Percentiles rank a stretch among this genome's conserved stretches.
These are phyloP conservation scores for Dromas ardeola DNA, from an alignment of 2,113 vertebrate genomes.

Conservation along the genomic window DNA sequence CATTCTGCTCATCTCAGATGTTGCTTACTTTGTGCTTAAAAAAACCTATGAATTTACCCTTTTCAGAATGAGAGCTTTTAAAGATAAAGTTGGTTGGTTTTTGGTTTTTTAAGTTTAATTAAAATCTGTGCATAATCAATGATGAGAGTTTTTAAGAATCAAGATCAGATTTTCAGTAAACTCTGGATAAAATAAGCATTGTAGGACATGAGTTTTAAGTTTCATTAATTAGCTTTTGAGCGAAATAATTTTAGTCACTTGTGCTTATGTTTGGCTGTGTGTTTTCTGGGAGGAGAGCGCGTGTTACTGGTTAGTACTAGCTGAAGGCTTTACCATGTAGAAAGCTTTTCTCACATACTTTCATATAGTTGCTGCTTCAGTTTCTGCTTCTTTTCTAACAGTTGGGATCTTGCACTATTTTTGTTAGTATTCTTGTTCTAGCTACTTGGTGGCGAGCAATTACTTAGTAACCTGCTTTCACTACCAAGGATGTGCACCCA, in stretches of 20 bases:
- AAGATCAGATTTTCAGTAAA: neutral
- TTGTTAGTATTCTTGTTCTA: neutral
- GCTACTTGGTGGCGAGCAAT: neutral
- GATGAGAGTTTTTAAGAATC: neutral
- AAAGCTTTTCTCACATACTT: neutral
- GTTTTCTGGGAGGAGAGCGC: neutral
- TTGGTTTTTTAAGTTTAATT: neutral
- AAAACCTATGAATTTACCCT: neutral
- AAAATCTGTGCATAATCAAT: neutral
- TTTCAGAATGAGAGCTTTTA: neutral
- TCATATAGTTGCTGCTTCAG: neutral
- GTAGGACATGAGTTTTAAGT: neutral
- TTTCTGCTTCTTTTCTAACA: neutral
- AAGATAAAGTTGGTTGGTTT: neutral
- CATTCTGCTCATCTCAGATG: neutral
- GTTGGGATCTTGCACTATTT: neutral
- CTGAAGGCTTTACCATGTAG: neutral
- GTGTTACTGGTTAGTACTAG: neutral
- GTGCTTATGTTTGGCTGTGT: neutral
- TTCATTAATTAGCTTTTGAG: neutral
- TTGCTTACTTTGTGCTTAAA: neutral
- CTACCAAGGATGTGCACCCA: neutral
- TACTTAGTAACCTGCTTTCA: neutral
- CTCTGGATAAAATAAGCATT: neutral
- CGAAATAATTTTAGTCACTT: neutral